A percentile compares a stretch with the other conserved stretches of the same genome.
These are phyloP conservation scores for Natator depressus DNA, from an alignment of 2,113 vertebrate species.

Conservation along the genomic window DNA sequence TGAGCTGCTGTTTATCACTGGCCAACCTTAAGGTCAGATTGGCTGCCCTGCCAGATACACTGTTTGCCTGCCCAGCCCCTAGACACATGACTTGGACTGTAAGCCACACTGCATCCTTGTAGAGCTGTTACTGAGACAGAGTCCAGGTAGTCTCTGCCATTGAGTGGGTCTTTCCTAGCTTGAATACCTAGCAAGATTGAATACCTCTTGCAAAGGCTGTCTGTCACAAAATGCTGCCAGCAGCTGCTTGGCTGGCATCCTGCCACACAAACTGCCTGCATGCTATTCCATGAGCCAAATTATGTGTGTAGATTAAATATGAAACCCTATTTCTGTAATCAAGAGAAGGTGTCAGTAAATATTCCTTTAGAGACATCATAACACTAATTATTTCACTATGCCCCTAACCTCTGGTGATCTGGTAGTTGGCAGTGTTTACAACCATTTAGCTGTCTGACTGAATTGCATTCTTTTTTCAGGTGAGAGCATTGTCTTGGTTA, in stretches of 20 bases:
- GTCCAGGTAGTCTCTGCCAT: constrained; percentile 13
- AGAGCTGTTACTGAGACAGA: background rate
- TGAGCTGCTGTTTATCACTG: background rate
- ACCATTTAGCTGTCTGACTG: too few species aligned
- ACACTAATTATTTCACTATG: too few species aligned
- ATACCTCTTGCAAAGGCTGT: background rate
- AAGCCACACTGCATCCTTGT: accelerated
- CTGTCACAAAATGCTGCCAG: constrained; percentile 43
- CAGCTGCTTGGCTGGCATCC: constrained; percentile 44
- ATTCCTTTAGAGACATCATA: too few species aligned
- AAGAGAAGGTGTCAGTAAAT: too few species aligned
- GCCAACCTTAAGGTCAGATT: too few species aligned
- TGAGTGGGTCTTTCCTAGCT: background rate
- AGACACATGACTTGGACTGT: background rate
- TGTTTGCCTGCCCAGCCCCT: too few species aligned
- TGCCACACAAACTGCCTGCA: background rate
- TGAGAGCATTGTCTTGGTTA: too few species aligned
- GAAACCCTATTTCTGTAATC: constrained; percentile 32
- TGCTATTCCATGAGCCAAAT: constrained; percentile 42
- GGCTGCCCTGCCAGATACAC: too few species aligned
- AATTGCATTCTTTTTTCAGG: too few species aligned
- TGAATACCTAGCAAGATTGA: too few species aligned
- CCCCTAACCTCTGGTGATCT: too few species aligned
- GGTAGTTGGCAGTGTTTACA: too few species aligned
- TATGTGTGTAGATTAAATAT: constrained; percentile 53